Percentiles rank a stretch among this genome's conserved stretches.
phyloP scores from a whole-genome alignment of 2,888 invertebrate species.

The Oscheius sp. region DNA sequence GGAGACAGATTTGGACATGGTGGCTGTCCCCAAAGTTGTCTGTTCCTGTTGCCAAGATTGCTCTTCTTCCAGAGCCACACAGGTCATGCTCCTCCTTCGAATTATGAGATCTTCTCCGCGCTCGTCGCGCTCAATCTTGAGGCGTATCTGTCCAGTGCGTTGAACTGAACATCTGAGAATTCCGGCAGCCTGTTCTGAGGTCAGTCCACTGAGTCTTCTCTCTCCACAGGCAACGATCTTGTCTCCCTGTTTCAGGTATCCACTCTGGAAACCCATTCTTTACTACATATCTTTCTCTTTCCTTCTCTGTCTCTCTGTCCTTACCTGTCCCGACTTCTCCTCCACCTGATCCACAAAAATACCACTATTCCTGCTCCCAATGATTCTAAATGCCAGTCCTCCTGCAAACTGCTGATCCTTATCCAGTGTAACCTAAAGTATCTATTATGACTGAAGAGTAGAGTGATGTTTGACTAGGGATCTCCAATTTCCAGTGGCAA shows the following conservation, averaged over 20 bases:
- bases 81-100: conserved; percentile 33
- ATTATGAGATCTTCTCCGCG: conserved; percentile 34
- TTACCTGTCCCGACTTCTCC: conserved; percentile 20
- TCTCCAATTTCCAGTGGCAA: too few relatives aligned
- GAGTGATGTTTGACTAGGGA: too few relatives aligned
- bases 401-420: conserved; percentile 10
- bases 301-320: not conserved
- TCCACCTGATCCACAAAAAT: conserved; percentile 37
- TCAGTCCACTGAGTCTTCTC: conserved; percentile 24
- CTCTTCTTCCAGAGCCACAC: conserved; percentile 35
- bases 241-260: conserved; percentile 31
- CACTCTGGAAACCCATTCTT: not conserved
- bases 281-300: too few relatives aligned
- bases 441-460: not conserved
- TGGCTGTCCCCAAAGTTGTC: not conserved
- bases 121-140: conserved; percentile 28
- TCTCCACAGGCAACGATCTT: conserved; percentile 25
- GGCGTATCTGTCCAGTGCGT: conserved; percentile 12
- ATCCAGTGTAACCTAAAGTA: conserved; percentile 26
- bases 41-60: conserved; percentile 18
- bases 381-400: conserved; percentile 35
- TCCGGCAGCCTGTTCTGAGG: conserved; percentile 35
- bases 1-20: not conserved
- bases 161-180: conserved; percentile 18
- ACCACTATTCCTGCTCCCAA: conserved; percentile 37